These are phyloP conservation scores for Agapornis roseicollis DNA, from an alignment of 2,113 vertebrate species.

Conservation along the genomic window DNA sequence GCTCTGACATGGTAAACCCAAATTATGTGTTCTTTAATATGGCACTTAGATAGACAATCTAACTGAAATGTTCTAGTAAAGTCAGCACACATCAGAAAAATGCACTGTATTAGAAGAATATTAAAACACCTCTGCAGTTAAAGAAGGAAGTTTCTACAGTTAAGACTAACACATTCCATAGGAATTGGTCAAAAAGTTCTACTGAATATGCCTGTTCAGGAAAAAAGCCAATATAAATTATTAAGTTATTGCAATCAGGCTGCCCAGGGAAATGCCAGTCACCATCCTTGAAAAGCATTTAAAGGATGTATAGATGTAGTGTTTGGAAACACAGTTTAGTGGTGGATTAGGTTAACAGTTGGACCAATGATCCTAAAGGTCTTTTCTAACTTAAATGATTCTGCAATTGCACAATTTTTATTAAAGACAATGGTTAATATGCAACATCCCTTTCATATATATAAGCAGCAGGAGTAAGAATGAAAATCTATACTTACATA, in stretches of 20 bases:
- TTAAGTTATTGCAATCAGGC: background rate
- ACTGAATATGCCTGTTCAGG: background rate
- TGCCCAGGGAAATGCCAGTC: background rate
- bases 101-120: background rate
- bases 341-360: background rate
- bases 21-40: background rate
- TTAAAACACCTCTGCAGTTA: background rate
- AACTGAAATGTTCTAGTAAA: background rate
- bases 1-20: background rate
- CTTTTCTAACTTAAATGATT: background rate
- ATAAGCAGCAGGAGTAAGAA: background rate
- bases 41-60: background rate
- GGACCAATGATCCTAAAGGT: background rate
- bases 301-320: background rate
- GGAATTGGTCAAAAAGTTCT: background rate
- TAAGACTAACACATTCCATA: background rate
- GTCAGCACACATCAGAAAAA: background rate
- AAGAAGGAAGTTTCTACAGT: background rate
- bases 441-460: background rate
- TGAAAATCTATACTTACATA: background rate
- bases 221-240: background rate
- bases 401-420: background rate
- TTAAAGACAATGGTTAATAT: background rate
- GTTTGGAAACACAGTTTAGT: background rate
- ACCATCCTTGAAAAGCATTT: background rate